phyloP scores from a whole-genome alignment of 2,797 vertebrate genomes.

The Pteropus rufus region DNA sequence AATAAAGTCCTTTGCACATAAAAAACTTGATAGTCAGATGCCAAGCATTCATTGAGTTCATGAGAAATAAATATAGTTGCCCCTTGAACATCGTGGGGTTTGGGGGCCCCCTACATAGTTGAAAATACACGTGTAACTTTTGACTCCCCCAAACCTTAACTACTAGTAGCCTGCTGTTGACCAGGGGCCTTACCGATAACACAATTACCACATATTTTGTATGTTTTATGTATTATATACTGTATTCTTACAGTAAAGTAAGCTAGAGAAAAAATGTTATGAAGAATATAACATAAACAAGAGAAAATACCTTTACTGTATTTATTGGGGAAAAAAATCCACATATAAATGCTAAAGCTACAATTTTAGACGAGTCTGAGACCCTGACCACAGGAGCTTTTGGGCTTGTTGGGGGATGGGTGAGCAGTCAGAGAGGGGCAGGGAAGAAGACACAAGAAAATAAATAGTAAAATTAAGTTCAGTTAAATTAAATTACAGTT shows the following conservation, averaged over 20 bases:
- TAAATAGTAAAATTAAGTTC: background rate
- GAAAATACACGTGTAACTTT: background rate
- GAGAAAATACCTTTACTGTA: background rate
- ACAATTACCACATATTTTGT: background rate
- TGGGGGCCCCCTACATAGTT: background rate
- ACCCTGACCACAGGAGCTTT: background rate
- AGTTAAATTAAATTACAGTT: background rate
- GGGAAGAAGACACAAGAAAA: background rate
- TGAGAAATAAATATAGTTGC: background rate
- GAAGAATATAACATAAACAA: background rate
- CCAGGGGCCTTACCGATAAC: background rate
- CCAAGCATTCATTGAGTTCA: background rate
- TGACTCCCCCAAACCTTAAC: background rate
- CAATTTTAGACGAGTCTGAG: background rate
- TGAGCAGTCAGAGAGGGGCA: background rate
- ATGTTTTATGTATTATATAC: background rate
- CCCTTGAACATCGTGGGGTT: background rate
- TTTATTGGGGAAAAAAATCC: background rate
- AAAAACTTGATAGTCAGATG: background rate
- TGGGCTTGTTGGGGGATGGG: accelerated
- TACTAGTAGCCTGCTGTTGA: background rate
- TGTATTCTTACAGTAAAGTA: background rate
- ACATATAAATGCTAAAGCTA: background rate
- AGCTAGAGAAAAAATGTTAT: background rate
- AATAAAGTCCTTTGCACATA: background rate